Evolutionary conservation across 2,888 invertebrate genomes (phyloP).

Genomic region (Helicoverpa assulta): DNA sequence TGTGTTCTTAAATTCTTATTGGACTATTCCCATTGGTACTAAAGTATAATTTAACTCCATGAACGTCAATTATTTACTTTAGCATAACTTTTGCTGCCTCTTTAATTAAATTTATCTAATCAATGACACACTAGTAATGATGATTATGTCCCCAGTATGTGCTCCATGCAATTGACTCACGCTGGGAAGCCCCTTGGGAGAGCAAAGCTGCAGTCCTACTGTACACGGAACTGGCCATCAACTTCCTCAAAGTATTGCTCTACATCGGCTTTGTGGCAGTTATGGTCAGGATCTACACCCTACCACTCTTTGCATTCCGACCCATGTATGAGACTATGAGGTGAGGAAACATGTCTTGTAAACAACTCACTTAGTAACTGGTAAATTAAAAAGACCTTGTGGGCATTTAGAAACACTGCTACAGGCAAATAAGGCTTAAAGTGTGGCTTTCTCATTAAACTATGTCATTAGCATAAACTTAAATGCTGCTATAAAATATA

Average conservation of each 20-base stretch:
- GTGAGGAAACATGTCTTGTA: slow-evolving; percentile 79
- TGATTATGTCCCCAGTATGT: slow-evolving; percentile 75
- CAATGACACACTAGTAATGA: background rate
- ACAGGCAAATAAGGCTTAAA: no score
- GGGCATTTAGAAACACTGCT: no score
- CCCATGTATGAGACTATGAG: slow-evolving; percentile 99
- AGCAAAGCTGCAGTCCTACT: slow-evolving; percentile 99
- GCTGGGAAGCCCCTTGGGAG: slow-evolving; percentile 99
- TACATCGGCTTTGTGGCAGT: slow-evolving; percentile 98
- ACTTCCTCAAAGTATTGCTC: slow-evolving; percentile 95
- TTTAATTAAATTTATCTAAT: background rate
- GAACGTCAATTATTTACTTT: no score
- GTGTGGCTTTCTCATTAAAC: no score
- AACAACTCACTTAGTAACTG: no score
- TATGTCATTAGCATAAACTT: no score
- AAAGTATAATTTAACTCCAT: no score
- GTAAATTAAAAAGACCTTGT: no score
- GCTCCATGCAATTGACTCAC: slow-evolving; percentile 95
- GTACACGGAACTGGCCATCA: slow-evolving; percentile 98
- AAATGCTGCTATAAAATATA: no score
- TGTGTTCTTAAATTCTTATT: no score
- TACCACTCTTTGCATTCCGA: slow-evolving; percentile 99
- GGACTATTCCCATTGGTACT: no score
- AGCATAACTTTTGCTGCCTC: no score
- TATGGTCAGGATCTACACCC: slow-evolving; percentile 99